Evolutionary conservation across 2,888 invertebrate genomes (phyloP).

Genomic region (Melangyna quadrimaculata): DNA sequence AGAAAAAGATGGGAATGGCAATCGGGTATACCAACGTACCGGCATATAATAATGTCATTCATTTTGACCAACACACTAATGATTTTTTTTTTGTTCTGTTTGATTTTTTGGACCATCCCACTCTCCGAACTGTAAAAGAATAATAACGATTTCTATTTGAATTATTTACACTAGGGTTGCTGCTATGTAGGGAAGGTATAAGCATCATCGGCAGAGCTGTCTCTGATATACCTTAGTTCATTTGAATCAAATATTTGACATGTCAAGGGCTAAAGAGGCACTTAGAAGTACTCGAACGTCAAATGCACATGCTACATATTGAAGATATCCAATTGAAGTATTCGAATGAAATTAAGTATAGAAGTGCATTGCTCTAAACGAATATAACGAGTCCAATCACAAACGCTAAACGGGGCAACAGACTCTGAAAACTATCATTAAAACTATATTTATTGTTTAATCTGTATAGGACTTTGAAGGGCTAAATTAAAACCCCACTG

Average conservation of each 20-base stretch:
- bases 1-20: background rate
- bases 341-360: background rate
- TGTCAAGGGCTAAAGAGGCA: slow-evolving; percentile 28
- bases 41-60: slow-evolving; percentile 13
- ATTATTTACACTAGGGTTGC: background rate
- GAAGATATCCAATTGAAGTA: background rate
- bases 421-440: background rate
- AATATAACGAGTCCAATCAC: background rate
- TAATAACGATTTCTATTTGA: slow-evolving; percentile 45
- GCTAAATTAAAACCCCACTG: background rate
- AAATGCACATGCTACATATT: slow-evolving; percentile 42
- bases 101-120: background rate
- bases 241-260: slow-evolving; percentile 31
- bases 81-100: slow-evolving; percentile 19
- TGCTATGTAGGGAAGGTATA: background rate
- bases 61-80: slow-evolving; percentile 22
- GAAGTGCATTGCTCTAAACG: slow-evolving; percentile 20
- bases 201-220: slow-evolving; percentile 13
- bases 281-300: slow-evolving; percentile 34
- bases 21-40: background rate
- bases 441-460: background rate
- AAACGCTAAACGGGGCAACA: slow-evolving; percentile 15
- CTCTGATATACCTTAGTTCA: background rate
- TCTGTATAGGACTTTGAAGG: background rate
- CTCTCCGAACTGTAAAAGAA: slow-evolving; percentile 21